Evolutionary conservation across 2,113 vertebrate species (phyloP).

Genomic region (Engystomops pustulosus): DNA sequence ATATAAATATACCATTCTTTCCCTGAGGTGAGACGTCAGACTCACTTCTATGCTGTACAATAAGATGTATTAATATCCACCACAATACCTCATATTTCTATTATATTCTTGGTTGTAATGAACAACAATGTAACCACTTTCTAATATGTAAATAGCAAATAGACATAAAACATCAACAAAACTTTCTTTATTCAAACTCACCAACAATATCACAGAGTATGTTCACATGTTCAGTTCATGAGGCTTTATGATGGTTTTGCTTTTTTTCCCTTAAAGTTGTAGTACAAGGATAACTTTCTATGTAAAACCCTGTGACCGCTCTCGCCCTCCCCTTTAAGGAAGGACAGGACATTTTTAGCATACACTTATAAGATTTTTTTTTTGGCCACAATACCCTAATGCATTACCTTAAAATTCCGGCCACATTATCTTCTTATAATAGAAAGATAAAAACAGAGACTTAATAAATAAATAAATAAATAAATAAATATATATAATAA

Average conservation of each 20-base stretch:
- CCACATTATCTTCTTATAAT: slow-evolving; percentile 56
- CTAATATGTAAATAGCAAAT: not conserved
- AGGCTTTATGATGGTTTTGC: not conserved
- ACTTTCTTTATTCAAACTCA: slow-evolving; percentile 31
- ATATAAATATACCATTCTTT: slow-evolving; percentile 5
- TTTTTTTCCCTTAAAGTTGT: not conserved
- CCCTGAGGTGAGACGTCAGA: not conserved
- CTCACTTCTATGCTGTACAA: not conserved
- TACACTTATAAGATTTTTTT: no score
- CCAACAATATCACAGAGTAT: slow-evolving; percentile 59
- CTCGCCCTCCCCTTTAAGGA: not conserved
- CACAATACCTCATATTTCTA: not conserved
- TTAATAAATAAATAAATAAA: slow-evolving; percentile 48
- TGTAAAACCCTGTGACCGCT: not conserved
- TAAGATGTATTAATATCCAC: not conserved
- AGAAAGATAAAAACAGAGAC: slow-evolving; percentile 46
- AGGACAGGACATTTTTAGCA: not conserved
- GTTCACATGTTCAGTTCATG: not conserved
- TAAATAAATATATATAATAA: slow-evolving; percentile 56
- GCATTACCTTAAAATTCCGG: slow-evolving; percentile 55
- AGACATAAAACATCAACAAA: not conserved
- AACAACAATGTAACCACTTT: not conserved
- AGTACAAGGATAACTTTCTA: not conserved
- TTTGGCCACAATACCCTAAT: slow-evolving; percentile 40
- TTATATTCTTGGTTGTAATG: not conserved